A percentile compares a stretch with the other conserved stretches of the same genome.
phyloP scores from a whole-genome alignment of 2,888 invertebrate genomes.

The Isoperla grammatica region DNA sequence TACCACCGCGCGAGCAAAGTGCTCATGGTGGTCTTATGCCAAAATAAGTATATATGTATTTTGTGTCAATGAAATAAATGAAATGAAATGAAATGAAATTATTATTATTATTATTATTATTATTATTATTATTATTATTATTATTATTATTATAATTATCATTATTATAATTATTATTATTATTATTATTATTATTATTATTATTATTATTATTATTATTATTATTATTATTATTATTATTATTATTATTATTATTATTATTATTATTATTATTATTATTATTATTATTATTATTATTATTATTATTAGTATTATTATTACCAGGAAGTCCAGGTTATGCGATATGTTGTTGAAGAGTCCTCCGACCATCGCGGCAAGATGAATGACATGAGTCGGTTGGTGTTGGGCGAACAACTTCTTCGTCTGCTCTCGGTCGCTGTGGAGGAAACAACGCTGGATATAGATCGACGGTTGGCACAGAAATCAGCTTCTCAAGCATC shows the following conservation, averaged over 20 bases:
- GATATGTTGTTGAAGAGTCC: conserved; percentile 95
- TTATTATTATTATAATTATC: not conserved
- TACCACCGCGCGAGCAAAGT: too few species aligned
- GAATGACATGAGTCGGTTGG: conserved; percentile 91
- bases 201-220: conserved; percentile 1
- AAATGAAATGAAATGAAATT: too few species aligned
- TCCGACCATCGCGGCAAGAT: conserved; percentile 98
- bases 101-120: too few species aligned
- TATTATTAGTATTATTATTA: conserved; percentile 46
- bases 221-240: not conserved
- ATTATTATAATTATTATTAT: not conserved
- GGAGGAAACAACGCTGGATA: too few species aligned
- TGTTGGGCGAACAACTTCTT: conserved; percentile 71
- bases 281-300: conserved; percentile 1
- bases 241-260: not conserved
- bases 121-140: not conserved
- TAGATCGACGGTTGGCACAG: too few species aligned
- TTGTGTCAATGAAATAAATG: too few species aligned
- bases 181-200: not conserved
- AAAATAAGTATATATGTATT: too few species aligned
- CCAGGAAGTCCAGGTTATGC: conserved; percentile 93
- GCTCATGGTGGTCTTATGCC: too few species aligned
- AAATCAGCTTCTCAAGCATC: too few species aligned
- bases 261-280: not conserved
- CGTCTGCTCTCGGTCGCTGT: conserved; percentile 70